These are phyloP conservation scores for Troides oblongomaculatus DNA, from an alignment of 2,888 invertebrate genomes.

Conservation along the genomic window DNA sequence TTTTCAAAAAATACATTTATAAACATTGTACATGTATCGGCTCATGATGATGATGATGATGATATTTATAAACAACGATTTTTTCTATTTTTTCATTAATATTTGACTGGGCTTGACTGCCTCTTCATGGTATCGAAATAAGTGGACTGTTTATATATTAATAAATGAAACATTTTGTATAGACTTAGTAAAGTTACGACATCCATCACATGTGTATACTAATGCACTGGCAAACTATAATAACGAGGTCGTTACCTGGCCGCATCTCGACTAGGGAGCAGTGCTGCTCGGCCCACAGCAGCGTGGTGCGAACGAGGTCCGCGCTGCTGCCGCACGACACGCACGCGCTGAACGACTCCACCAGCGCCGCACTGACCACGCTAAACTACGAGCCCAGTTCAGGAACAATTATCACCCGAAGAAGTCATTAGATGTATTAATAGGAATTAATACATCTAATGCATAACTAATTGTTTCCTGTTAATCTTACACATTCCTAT, in stretches of 20 bases:
- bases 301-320: conserved; percentile 94
- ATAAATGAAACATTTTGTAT: too few species aligned
- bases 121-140: too few species aligned
- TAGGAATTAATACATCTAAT: not conserved
- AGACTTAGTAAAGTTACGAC: not conserved
- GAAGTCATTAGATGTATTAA: too few species aligned
- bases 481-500: too few species aligned
- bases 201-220: not conserved
- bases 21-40: too few species aligned
- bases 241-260: conserved; percentile 84
- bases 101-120: too few species aligned
- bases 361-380: conserved; percentile 91
- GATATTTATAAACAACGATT: too few species aligned
- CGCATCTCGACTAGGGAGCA: conserved; percentile 96
- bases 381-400: conserved; percentile 86
- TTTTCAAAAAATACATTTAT: too few species aligned
- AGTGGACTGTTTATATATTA: too few species aligned
- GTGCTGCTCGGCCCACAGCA: conserved; percentile 97
- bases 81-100: too few species aligned
- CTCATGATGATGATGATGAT: too few species aligned
- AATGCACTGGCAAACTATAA: not conserved
- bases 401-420: conserved; percentile 47
- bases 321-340: conserved; percentile 93
- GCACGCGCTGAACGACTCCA: conserved; percentile 94
- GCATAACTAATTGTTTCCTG: too few species aligned